Conservation (phyloP, 1,140 invertebrate species). For the Onthophagus taurus region DNA sequence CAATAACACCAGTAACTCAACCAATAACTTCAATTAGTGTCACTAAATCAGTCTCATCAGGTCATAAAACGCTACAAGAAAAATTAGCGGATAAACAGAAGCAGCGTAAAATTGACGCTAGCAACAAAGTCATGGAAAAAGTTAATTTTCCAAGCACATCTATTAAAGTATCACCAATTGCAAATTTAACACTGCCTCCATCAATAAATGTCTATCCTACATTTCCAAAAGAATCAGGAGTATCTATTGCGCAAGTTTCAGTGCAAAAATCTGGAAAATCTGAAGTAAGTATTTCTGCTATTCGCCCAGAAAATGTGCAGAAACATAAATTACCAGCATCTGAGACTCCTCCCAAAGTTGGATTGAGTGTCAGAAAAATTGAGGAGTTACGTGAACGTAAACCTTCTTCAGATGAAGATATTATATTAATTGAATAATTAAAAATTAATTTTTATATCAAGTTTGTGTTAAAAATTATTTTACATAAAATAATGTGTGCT, state of each 20-base stretch:
- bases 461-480: too few species aligned
- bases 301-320: conserved; percentile 6
- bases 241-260: conserved; percentile 25
- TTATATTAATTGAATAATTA: conserved; percentile 25
- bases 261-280: conserved; percentile 5
- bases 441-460: too few species aligned
- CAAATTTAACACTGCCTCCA: conserved; percentile 5
- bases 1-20: conserved; percentile 30
- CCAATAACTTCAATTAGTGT: conserved; percentile 5
- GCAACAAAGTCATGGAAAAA: conserved; percentile 2
- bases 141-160: not conserved
- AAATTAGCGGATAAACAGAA: conserved; percentile 52
- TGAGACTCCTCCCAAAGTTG: conserved; percentile 21
- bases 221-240: conserved; percentile 28
- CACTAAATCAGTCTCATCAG: conserved; percentile 6
- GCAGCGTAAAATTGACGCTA: conserved; percentile 25
- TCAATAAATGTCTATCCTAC: conserved; percentile 18
- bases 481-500: too few species aligned
- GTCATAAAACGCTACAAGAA: conserved; percentile 48
- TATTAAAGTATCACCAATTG: conserved; percentile 6
- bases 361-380: conserved; percentile 21
- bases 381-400: conserved; percentile 17
- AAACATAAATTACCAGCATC: conserved; percentile 13
- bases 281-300: not conserved
- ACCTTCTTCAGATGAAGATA: conserved; percentile 21